A percentile compares a stretch with the other conserved stretches of the same genome.
Evolutionary conservation across 2,888 invertebrate genomes (phyloP).

Genomic region (Catocala sponsa): DNA sequence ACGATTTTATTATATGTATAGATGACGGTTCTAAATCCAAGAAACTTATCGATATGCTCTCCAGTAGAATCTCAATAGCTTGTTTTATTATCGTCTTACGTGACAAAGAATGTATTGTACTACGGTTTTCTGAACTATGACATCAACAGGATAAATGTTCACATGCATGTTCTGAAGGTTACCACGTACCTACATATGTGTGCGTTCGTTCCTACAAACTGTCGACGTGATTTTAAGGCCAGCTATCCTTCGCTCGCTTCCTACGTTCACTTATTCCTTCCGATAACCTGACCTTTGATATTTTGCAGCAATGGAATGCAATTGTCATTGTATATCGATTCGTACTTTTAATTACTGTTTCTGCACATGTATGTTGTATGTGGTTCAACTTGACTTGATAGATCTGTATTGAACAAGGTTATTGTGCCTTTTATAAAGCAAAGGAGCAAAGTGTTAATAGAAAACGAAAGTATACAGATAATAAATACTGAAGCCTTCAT

Average conservation of each 20-base stretch:
- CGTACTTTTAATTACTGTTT: neutral
- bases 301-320: constrained; percentile 31
- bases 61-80: no score
- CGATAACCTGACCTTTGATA: constrained; percentile 47
- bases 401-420: no score
- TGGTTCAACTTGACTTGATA: neutral
- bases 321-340: constrained; percentile 17
- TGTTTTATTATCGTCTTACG: no score
- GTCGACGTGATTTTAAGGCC: constrained; percentile 26
- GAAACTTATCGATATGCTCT: no score
- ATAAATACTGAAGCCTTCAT: no score
- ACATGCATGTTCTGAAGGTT: constrained; percentile 35
- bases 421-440: no score
- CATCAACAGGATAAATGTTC: constrained; percentile 46
- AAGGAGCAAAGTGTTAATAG: no score
- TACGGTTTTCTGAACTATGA: constrained; percentile 27
- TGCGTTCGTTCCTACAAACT: constrained; percentile 18
- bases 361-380: neutral
- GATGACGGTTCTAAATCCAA: no score
- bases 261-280: constrained; percentile 42
- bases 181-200: constrained; percentile 18
- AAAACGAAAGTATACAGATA: no score
- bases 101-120: neutral
- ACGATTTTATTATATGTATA: no score
- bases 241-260: constrained; percentile 32